Percentiles rank a stretch among this genome's conserved stretches.
These are phyloP conservation scores for Drosophila meridionalis DNA, from an alignment of 2,888 invertebrate genomes.

Conservation along the genomic window DNA sequence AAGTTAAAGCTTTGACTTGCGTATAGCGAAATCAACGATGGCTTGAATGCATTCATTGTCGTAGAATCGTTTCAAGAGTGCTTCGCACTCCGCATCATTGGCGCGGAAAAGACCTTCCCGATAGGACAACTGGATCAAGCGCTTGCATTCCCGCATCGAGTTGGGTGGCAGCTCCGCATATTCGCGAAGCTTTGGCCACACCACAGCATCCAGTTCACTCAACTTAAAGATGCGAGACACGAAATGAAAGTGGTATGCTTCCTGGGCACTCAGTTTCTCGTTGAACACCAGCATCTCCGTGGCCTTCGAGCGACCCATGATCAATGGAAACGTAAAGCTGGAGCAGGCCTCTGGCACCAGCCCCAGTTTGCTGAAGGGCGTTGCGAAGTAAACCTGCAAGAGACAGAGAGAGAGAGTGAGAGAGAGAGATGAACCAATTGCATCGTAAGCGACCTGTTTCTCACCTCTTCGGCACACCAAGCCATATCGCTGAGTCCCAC, in stretches of 20 bases:
- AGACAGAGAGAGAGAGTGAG: not conserved
- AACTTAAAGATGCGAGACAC: constrained; percentile 91
- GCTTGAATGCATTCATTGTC: constrained; percentile 89
- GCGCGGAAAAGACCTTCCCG: constrained; percentile 88
- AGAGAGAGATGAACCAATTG: too few species aligned
- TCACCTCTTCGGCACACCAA: constrained; percentile 87
- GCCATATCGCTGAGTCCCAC: constrained; percentile 94
- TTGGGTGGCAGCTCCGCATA: constrained; percentile 86
- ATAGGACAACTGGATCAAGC: constrained; percentile 88
- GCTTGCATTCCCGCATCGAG: constrained; percentile 90
- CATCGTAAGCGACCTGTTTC: not conserved
- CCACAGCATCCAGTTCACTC: constrained; percentile 87
- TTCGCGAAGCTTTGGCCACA: constrained; percentile 87
- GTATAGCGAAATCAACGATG: constrained; percentile 68
- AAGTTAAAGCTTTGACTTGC: constrained; percentile 80
- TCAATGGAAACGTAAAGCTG: constrained; percentile 92
- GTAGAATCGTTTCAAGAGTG: constrained; percentile 88
- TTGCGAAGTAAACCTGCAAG: constrained; percentile 92
- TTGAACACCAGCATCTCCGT: constrained; percentile 89
- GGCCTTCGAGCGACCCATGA: constrained; percentile 93
- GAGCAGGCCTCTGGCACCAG: constrained; percentile 96
- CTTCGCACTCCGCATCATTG: constrained; percentile 89
- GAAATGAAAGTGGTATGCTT: constrained; percentile 92
- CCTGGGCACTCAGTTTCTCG: constrained; percentile 91
- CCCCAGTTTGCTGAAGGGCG: constrained; percentile 94